A percentile compares a stretch with the other conserved stretches of the same genome.
Conservation (phyloP, 2,888 invertebrate species). For the Nezara viridula region DNA sequence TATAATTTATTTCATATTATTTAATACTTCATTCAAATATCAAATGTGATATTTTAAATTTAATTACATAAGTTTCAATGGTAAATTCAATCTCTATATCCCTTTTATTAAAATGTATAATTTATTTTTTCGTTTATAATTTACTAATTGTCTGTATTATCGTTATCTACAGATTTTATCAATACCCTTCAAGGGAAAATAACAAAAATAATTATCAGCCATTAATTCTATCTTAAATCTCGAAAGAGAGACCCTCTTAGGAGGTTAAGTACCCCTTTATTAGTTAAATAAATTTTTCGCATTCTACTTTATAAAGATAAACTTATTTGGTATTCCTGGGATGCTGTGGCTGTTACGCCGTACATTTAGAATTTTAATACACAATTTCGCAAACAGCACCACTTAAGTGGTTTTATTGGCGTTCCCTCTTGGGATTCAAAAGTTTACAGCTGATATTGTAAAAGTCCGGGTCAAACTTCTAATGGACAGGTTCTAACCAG, state of each 20-base stretch:
- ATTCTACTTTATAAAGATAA: background rate
- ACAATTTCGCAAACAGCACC: conserved; percentile 29
- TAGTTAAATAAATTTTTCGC: conserved; percentile 18
- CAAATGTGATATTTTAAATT: no score
- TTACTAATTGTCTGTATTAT: no score
- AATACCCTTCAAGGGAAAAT: no score
- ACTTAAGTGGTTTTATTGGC: conserved; percentile 37
- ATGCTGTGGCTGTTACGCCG: background rate
- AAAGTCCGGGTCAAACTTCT: background rate
- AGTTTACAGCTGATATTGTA: conserved; percentile 6
- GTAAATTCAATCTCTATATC: no score
- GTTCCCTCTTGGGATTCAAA: background rate
- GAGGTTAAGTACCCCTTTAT: background rate
- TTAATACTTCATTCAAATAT: no score
- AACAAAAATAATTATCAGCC: background rate
- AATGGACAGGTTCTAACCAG: background rate
- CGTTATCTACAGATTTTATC: no score
- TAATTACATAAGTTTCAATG: no score
- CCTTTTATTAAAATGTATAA: no score
- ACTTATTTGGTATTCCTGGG: conserved; percentile 4
- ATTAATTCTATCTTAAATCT: background rate
- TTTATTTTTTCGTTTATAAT: no score
- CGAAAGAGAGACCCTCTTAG: background rate
- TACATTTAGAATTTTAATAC: conserved; percentile 40
- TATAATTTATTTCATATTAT: no score